Percentiles rank a stretch among this genome's conserved stretches.
phyloP scores from a whole-genome alignment of 2,113 vertebrate species.

The Sarotherodon lohbergeri region DNA sequence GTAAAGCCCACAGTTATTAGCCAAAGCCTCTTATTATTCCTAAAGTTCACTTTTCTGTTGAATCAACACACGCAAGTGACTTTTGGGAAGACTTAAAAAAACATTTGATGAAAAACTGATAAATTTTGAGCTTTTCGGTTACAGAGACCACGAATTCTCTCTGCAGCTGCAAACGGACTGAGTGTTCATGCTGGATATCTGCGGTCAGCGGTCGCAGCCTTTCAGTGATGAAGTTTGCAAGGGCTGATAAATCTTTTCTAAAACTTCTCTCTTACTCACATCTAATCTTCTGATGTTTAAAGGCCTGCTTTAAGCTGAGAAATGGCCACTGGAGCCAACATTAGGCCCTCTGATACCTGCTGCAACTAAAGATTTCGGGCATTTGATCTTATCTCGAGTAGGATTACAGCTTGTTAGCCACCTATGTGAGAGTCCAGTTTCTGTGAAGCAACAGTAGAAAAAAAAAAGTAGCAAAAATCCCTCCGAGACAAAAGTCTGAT shows the following conservation, averaged over 20 bases:
- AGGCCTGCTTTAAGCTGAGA: background rate
- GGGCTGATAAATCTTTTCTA: slow-evolving; percentile 23
- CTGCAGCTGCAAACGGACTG: background rate
- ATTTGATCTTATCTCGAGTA: background rate
- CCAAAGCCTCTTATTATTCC: background rate
- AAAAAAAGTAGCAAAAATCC: background rate
- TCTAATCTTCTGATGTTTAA: background rate
- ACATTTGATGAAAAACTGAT: background rate
- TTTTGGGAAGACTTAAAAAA: background rate
- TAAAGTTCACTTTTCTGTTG: background rate
- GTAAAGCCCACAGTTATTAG: background rate
- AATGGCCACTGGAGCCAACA: background rate
- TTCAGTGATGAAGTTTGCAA: background rate
- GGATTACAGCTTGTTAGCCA: background rate
- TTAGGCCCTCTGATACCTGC: background rate
- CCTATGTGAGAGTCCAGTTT: background rate
- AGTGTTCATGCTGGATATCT: background rate
- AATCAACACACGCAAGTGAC: background rate
- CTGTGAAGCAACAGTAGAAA: background rate
- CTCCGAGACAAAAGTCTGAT: background rate
- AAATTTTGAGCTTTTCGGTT: background rate
- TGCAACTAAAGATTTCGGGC: background rate
- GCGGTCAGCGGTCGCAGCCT: background rate
- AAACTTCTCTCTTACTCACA: background rate
- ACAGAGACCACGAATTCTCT: background rate